Evolutionary conservation across 2,797 vertebrate species (phyloP).

Genomic region (Danio jaintianensis): DNA sequence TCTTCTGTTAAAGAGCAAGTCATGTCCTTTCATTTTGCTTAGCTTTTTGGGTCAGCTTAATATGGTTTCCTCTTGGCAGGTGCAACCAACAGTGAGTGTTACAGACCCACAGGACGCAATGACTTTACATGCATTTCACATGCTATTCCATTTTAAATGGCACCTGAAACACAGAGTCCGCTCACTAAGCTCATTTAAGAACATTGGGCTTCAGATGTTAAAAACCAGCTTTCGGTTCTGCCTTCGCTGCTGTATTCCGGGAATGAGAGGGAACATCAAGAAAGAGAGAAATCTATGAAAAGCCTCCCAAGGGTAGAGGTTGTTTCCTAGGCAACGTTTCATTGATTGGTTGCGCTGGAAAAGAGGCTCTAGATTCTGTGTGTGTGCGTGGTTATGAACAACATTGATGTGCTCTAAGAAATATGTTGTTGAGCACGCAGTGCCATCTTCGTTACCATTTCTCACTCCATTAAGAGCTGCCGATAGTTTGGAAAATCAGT

Average conservation of each 20-base stretch:
- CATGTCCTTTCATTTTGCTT: background rate
- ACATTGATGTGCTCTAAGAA: slow-evolving; percentile 60
- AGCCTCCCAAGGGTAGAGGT: slow-evolving; percentile 82
- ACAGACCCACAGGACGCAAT: background rate
- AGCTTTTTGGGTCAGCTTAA: slow-evolving; percentile 14
- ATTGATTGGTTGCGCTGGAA: slow-evolving; percentile 72
- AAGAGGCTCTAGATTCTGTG: slow-evolving; percentile 70
- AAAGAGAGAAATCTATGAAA: slow-evolving; percentile 66
- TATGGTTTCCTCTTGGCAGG: slow-evolving; percentile 4
- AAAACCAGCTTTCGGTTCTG: slow-evolving; percentile 32
- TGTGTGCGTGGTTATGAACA: slow-evolving; percentile 76
- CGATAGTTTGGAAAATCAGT: slow-evolving; percentile 29
- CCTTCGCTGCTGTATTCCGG: slow-evolving; percentile 62
- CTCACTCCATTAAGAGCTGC: slow-evolving; percentile 17
- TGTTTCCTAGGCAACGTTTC: slow-evolving; percentile 83
- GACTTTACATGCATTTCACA: slow-evolving; percentile 15
- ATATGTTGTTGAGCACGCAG: slow-evolving; percentile 55
- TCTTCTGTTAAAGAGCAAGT: background rate
- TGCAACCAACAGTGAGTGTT: slow-evolving; percentile 3
- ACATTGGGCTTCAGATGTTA: slow-evolving; percentile 37
- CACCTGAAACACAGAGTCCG: background rate
- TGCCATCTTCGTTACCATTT: slow-evolving; percentile 45
- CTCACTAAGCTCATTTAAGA: slow-evolving; percentile 26
- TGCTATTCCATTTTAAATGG: slow-evolving; percentile 16
- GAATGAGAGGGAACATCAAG: slow-evolving; percentile 71